Base-by-base conservation (phyloP, 2,888 invertebrate species). In the Heliconius cydno region DNA sequence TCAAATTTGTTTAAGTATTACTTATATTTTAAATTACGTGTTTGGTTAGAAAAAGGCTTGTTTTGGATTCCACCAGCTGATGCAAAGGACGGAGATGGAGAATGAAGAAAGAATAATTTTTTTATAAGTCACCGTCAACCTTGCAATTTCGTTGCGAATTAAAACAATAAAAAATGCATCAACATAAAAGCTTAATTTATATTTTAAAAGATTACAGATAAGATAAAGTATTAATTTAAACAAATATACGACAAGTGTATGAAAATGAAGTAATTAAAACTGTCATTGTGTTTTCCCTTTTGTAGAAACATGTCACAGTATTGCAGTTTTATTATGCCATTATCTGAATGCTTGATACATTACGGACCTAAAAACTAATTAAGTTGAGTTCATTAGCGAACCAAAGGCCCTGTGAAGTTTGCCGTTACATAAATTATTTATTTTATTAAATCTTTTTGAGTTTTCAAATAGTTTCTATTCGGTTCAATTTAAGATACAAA, bases 261-360 rank as follows among this genome's bases (percentile, higher is more conserved):
- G 13, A 57, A 38, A 73, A 73, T 73, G 73, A 34, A 73, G 73
- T 10, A 73, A 73, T 73, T 30, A 73, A 60, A 73, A 38, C 34
- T 73, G 73, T 38, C 73, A n/a, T 57, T 73, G 60, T 73, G n/a
- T 73, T 34, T 73, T 34, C 60, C 60, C 73, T 34, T 73, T 60
- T 73, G 38, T 60, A 60, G 38, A 60, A 73, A 57, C n/a, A 73
- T 73, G 73, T 73, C 73, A 73, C 34, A 25, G 73, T 60, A 73
- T 73, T 73, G 73, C 73, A 38, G 12, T 73, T 73, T 73, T 73
- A 73, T 73, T 38, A 19, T 25, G 25, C 73, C 38, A 73, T 60
- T 60, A 73, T 60, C 15, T 13, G 13, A 25, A 70, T 60, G 60
- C n/a, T 73, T 60, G 15, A 73, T 60, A 34, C n/a, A 73, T 60